Conservation (phyloP, 1,140 invertebrate genomes). For the Cardiocondyla obscurior region DNA sequence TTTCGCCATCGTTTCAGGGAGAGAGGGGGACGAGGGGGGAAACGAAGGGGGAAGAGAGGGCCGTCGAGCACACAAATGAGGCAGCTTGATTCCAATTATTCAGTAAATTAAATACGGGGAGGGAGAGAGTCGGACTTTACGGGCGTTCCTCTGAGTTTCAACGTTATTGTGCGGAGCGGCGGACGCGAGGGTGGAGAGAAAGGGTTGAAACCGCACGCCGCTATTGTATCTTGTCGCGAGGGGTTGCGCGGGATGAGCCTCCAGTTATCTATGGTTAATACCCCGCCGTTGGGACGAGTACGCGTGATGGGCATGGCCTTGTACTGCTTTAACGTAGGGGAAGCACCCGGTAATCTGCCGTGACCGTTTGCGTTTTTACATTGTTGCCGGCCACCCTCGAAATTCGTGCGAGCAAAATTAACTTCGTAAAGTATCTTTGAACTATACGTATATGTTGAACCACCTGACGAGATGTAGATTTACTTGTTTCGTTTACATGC, state of each 20-base stretch:
- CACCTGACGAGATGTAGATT: not conserved
- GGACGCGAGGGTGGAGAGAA: conserved; percentile 66
- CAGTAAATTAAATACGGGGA: conserved; percentile 84
- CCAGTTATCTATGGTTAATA: conserved; percentile 78
- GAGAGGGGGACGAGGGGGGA: conserved; percentile 19
- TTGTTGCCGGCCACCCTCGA: not conserved
- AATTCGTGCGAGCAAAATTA: not conserved
- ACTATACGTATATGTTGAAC: not conserved
- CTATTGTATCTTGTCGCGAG: conserved; percentile 65
- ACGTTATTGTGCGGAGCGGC: conserved; percentile 61
- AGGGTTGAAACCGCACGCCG: conserved; percentile 76
- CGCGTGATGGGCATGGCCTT: not conserved
- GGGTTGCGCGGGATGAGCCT: conserved; percentile 37
- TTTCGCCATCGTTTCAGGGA: conserved; percentile 58
- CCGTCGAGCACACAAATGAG: conserved; percentile 79
- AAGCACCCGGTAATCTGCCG: conserved; percentile 8
- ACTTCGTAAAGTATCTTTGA: not conserved
- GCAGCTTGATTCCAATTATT: conserved; percentile 84
- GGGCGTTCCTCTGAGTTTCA: conserved; percentile 64
- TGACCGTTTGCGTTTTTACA: conserved; percentile 13
- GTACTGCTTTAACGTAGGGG: not conserved
- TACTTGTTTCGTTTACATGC: not conserved
- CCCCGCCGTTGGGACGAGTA: conserved; percentile 45
- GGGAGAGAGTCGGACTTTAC: conserved; percentile 73
- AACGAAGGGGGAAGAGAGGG: conserved; percentile 1